A percentile compares a stretch with the other conserved stretches of the same genome.
Conservation (phyloP, 1,140 invertebrate species). For the Ditylenchus dipsaci region DNA sequence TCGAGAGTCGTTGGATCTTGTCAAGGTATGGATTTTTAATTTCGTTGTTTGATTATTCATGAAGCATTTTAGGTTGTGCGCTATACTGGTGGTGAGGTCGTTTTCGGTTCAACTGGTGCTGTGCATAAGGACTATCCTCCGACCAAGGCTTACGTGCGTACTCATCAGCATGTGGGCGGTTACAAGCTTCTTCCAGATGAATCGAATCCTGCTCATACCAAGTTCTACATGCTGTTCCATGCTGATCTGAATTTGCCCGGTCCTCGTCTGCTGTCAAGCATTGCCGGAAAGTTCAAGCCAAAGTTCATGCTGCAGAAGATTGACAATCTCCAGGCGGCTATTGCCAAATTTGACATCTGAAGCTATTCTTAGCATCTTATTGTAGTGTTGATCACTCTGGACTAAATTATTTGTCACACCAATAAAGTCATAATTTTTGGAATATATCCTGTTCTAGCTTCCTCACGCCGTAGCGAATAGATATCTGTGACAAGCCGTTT, state of each 20-base stretch:
- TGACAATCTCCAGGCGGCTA: background rate
- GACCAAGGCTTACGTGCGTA: slow-evolving; percentile 16
- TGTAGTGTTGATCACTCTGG: too few relatives aligned
- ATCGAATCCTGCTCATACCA: background rate
- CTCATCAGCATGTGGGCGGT: slow-evolving; percentile 27
- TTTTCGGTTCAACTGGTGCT: slow-evolving; percentile 20
- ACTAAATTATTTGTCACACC: too few relatives aligned
- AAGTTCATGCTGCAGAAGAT: slow-evolving; percentile 19
- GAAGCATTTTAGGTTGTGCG: slow-evolving; percentile 1
- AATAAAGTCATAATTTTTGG: too few relatives aligned
- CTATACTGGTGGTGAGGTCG: background rate
- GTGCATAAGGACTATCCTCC: slow-evolving; percentile 5
- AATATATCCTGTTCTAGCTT: too few relatives aligned
- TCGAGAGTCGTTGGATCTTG: slow-evolving; percentile 13
- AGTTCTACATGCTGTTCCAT: slow-evolving; percentile 8
- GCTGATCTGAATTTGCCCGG: slow-evolving; percentile 15
- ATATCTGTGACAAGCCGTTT: too few relatives aligned
- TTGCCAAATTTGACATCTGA: slow-evolving; percentile 3
- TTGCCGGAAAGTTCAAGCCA: slow-evolving; percentile 15
- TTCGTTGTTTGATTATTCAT: too few relatives aligned
- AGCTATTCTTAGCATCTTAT: too few relatives aligned
- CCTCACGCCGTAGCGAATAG: too few relatives aligned
- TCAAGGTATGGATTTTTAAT: slow-evolving; percentile 2
- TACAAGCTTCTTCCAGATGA: slow-evolving; percentile 19
- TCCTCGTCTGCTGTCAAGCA: background rate